Evolutionary conservation across 2,797 vertebrate genomes (phyloP).

Genomic region (Acanthurus leucopareius): DNA sequence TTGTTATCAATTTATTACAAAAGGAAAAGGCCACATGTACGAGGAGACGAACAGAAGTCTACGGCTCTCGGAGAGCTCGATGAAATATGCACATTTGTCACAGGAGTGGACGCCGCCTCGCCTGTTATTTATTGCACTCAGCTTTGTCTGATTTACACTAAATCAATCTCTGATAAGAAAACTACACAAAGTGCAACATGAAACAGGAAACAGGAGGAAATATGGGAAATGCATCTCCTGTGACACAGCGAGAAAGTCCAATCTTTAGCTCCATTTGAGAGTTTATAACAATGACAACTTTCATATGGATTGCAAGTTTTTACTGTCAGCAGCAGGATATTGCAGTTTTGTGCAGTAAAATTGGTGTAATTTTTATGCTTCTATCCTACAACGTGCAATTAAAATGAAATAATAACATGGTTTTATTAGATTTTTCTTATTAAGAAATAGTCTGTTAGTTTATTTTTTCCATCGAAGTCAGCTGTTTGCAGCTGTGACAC

Average conservation of each 20-base stretch:
- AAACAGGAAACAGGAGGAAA: slow-evolving; percentile 65
- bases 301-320: slow-evolving; percentile 36
- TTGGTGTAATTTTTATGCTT: slow-evolving; percentile 24
- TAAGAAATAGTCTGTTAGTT: slow-evolving; percentile 22
- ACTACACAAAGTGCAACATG: slow-evolving; percentile 71
- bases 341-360: slow-evolving; percentile 42
- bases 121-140: slow-evolving; percentile 82
- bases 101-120: slow-evolving; percentile 76
- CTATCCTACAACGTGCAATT: slow-evolving; percentile 19
- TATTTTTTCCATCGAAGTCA: slow-evolving; percentile 13
- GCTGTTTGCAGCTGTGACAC: slow-evolving; percentile 22
- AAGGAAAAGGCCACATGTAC: slow-evolving; percentile 78
- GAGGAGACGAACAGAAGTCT: slow-evolving; percentile 72
- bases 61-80: slow-evolving; percentile 50
- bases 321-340: slow-evolving; percentile 55
- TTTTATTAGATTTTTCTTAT: slow-evolving; percentile 38
- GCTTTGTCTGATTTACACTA: slow-evolving; percentile 86
- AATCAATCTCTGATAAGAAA: slow-evolving; percentile 90
- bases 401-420: slow-evolving; percentile 26
- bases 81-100: slow-evolving; percentile 86
- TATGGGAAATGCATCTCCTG: slow-evolving; percentile 64
- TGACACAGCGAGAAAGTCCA: slow-evolving; percentile 35
- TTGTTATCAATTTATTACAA: slow-evolving; percentile 86
- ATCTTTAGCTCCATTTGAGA: slow-evolving; percentile 23
- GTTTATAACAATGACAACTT: slow-evolving; percentile 46